Evolutionary conservation across 2,113 vertebrate genomes (phyloP), one percentile per base, ranked within the genome.

Genomic region (Varanus salvator): DNA sequence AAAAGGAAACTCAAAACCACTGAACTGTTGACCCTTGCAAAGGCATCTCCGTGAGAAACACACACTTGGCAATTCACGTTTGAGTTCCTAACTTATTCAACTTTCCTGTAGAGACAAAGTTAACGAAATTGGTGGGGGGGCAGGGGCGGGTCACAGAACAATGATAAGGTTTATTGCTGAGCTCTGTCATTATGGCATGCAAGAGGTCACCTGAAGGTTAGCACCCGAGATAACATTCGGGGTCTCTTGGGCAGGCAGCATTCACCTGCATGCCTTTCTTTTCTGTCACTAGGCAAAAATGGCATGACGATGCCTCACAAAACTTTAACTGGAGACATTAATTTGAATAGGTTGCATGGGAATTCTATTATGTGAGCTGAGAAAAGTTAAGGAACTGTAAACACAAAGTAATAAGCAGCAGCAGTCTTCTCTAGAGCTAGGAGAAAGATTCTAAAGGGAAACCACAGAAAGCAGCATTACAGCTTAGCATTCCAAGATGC

Each of bases 401-500:
- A 91, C 38, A 64, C 29, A 84, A 57, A 34, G 9, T 64, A 91
- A 85, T 74, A 82, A 91, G 85, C 71, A 91, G 85, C 14, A 74
- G 50, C 76, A 72, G 64, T 44, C 57, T 80, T 84, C 81, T 89
- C 19, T 29, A 60, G 17, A 34, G 31, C 34, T 31, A 75, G 69
- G 81, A 64, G 31, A 60, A 85, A 85, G 50, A 3, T 12, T 80
- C 81, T 72, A 80, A 66, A 84, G 74, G 90, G 66, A 68, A 84
- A 91, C 14, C 50, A 60, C 74, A 85, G 50, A 75, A 52, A 91
- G 64, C 17, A 48, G 66, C 75, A 21, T 50, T 84, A 88, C 84
- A 66, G 31, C 57, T 88, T 93, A 89, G 95, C 90, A 80, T 93
- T 94, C 93, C 85, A 91, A 92, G 89, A 93, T 88, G 91, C 91